Conservation (phyloP, 2,113 vertebrate species). For the Cyprinodon variegatus region DNA sequence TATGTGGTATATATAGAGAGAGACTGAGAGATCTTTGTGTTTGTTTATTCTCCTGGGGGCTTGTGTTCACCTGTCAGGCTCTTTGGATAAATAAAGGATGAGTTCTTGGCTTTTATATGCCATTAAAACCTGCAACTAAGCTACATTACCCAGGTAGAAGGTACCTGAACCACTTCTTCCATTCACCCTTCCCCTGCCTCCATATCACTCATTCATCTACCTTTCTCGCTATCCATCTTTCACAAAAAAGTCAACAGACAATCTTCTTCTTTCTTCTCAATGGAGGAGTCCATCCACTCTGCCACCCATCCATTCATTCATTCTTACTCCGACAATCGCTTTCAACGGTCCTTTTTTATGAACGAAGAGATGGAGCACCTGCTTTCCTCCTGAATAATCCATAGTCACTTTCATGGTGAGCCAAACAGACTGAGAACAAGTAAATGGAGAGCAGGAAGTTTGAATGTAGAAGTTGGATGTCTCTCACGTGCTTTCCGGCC, state of each 20-base stretch:
- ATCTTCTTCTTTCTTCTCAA: constrained; percentile 78
- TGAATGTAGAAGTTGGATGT: constrained; percentile 41
- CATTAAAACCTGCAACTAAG: constrained; percentile 71
- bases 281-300: constrained; percentile 64
- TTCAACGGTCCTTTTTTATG: constrained; percentile 69
- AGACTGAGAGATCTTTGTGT: constrained; percentile 37
- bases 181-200: constrained; percentile 36
- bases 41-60: constrained; percentile 58
- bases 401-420: constrained; percentile 74
- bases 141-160: constrained; percentile 75
- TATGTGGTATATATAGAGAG: constrained; percentile 55
- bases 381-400: constrained; percentile 79
- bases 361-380: constrained; percentile 72
- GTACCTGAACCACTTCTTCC: constrained; percentile 70
- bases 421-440: constrained; percentile 60
- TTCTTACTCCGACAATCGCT: constrained; percentile 67
- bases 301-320: constrained; percentile 42
- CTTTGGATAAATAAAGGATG: constrained; percentile 79
- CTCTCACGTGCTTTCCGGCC: constrained; percentile 10
- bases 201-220: constrained; percentile 69
- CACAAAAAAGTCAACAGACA: constrained; percentile 65
- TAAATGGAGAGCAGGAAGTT: constrained; percentile 66
- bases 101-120: constrained; percentile 78
- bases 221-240: constrained; percentile 70
- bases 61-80: constrained; percentile 73